These are phyloP conservation scores for Myiagra hebetior DNA, from an alignment of 2,113 vertebrate species.

Conservation along the genomic window DNA sequence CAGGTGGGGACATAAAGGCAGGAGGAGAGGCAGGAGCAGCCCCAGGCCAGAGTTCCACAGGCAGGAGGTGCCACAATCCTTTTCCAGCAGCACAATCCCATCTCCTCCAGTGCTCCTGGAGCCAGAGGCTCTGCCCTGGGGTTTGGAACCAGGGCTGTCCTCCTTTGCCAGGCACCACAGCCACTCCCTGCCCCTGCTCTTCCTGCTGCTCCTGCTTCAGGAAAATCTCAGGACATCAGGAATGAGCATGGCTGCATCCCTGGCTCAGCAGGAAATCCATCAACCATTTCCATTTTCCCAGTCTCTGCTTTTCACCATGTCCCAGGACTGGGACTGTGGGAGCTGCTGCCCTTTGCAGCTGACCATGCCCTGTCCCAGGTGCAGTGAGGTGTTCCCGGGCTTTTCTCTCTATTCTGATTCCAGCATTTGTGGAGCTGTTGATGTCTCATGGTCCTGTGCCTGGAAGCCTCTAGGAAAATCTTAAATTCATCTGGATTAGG, in stretches of 20 bases:
- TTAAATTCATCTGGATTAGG: neutral
- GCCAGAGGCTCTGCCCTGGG: neutral
- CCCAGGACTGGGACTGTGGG: rapidly evolving
- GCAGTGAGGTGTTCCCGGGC: neutral
- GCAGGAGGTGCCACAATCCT: neutral
- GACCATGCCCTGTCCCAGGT: neutral
- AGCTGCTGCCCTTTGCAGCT: neutral
- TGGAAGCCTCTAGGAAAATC: neutral
- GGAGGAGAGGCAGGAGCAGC: neutral
- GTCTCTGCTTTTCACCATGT: neutral
- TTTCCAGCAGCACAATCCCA: neutral
- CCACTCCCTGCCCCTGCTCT: neutral
- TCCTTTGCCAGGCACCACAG: neutral
- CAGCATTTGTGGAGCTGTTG: neutral
- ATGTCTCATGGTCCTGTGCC: neutral
- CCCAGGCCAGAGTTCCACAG: neutral
- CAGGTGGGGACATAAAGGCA: neutral
- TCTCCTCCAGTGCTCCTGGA: neutral
- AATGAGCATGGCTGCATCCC: neutral
- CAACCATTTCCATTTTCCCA: neutral
- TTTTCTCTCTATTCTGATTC: neutral
- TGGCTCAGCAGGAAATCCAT: neutral
- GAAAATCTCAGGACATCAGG: neutral
- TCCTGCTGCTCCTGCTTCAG: neutral
- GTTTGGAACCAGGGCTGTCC: neutral